Evolutionary conservation across 2,113 vertebrate species (phyloP), one percentile per base, ranked within the genome.

Genomic region (Silurus glanis): DNA sequence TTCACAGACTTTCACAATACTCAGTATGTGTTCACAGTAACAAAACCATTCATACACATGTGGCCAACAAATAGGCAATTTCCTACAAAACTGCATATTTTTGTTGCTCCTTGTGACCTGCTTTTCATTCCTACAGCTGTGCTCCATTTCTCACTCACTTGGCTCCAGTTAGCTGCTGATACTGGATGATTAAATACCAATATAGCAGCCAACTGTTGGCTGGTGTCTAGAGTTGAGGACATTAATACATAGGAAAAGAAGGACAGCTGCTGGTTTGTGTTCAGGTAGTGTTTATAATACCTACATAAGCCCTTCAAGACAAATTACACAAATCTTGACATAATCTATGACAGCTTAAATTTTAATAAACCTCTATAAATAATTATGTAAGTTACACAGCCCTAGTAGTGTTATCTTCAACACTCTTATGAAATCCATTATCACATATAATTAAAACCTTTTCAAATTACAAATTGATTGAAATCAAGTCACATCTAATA

Each of bases 131-230:
- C 45, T 47, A 84, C 82, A 83, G 55, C 82, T 83, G 67, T 71
- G 67, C 21, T 62, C 71, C 23, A 62, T 84, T 61, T 84, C 58
- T 76, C 45, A 75, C 14, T 47, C 69, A 75, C 45, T 49, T 84
- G 83, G 55, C 82, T 83, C 67, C 55, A 69, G 82, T 83, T 83
- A 83, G 58, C 19, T 74, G 19, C 53, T 25, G 67, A 72, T 72
- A 84, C 21, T 8, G 16, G 59, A 62, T 84, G 58, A 84, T 84
- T 75, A 75, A 84, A 84, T 84, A 62, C 71, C 21, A 84, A 75
- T 76, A 69, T 67, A 55, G 51, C 61, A 28, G 47, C 62, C 81
- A 83, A 67, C 69, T 62, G 9, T 61, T 47, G 37, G 37, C 67
- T 21, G 37, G 69, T 84, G 55, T 71, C 37, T 45, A 74, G 56